Percentiles rank a stretch among this genome's conserved stretches.
These are phyloP conservation scores for Lepidocyrtoides sp. DNA, from an alignment of 2,888 invertebrate genomes.

Conservation along the genomic window DNA sequence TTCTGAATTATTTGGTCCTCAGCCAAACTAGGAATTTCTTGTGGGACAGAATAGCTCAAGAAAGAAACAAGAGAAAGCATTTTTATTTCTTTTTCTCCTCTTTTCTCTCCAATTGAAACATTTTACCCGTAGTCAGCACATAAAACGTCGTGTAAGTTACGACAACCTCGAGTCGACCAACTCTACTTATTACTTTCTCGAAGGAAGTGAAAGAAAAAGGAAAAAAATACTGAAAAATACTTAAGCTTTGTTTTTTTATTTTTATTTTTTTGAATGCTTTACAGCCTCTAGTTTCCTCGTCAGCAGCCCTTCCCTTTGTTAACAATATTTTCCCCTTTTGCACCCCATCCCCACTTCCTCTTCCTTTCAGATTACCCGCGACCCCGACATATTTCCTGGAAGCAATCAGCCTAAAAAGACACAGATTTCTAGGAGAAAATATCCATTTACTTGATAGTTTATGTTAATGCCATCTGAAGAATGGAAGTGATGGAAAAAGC, in stretches of 20 bases:
- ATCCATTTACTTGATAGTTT: slow-evolving; percentile 73
- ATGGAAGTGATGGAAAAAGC: slow-evolving; percentile 60
- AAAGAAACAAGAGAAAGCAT: slow-evolving; percentile 41
- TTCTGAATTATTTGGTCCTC: slow-evolving; percentile 69
- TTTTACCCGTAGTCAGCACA: slow-evolving; percentile 59
- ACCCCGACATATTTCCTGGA: slow-evolving; percentile 66
- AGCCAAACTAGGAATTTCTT: slow-evolving; percentile 55
- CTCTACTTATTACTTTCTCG: slow-evolving; percentile 25
- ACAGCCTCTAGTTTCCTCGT: not conserved
- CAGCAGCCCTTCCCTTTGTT: not conserved
- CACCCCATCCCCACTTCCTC: slow-evolving; percentile 26
- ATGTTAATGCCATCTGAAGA: slow-evolving; percentile 73
- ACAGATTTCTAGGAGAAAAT: slow-evolving; percentile 71
- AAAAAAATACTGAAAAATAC: slow-evolving; percentile 7
- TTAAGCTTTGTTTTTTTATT: slow-evolving; percentile 19
- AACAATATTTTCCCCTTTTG: slow-evolving; percentile 35
- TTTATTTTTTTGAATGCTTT: slow-evolving; percentile 42
- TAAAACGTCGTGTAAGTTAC: slow-evolving; percentile 35
- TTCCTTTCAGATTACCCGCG: slow-evolving; percentile 48
- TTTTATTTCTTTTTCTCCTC: slow-evolving; percentile 23
- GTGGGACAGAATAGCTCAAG: not conserved
- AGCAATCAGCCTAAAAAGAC: slow-evolving; percentile 73
- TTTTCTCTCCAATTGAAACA: slow-evolving; percentile 71
- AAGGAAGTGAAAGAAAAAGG: not conserved
- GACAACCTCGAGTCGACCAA: slow-evolving; percentile 33